phyloP scores from a whole-genome alignment of 2,113 vertebrate genomes.

The Lipophrys pholis region DNA sequence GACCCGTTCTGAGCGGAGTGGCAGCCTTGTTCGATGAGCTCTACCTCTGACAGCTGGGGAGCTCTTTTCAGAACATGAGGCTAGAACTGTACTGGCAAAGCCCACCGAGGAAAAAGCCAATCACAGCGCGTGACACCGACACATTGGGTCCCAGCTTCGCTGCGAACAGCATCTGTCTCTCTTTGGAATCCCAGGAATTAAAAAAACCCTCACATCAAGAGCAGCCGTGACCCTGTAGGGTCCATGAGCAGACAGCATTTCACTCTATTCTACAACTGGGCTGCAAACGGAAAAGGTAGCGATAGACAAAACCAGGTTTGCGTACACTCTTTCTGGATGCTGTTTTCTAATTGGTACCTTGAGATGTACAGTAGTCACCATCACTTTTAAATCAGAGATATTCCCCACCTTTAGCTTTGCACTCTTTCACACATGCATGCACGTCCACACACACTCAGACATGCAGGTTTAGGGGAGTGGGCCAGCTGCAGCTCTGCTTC shows the following conservation, averaged over 20 bases:
- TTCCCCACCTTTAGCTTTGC: no score
- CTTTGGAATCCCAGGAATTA: constrained; percentile 45
- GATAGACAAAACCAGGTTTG: no score
- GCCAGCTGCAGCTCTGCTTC: constrained; percentile 33
- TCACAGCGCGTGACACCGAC: constrained; percentile 66
- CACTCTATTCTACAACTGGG: background rate
- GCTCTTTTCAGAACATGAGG: constrained; percentile 68
- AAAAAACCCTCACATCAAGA: constrained; percentile 22
- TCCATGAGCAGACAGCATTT: constrained; percentile 35
- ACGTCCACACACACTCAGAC: constrained; percentile 9
- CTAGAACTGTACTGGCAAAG: constrained; percentile 59
- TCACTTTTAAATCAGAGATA: background rate
- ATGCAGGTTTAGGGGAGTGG: constrained; percentile 13
- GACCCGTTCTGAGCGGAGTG: constrained; percentile 39
- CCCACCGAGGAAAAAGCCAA: constrained; percentile 45
- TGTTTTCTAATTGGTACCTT: constrained; percentile 16
- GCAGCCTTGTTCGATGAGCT: constrained; percentile 47
- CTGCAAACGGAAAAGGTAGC: background rate
- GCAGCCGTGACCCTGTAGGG: constrained; percentile 23
- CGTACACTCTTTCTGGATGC: background rate
- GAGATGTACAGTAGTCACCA: constrained; percentile 3
- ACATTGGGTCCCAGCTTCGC: constrained; percentile 53
- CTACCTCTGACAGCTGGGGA: constrained; percentile 62
- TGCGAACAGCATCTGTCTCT: constrained; percentile 59
- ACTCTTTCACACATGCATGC: constrained; percentile 9